Evolutionary conservation across 2,888 invertebrate species (phyloP).

Genomic region (Boloria selene): DNA sequence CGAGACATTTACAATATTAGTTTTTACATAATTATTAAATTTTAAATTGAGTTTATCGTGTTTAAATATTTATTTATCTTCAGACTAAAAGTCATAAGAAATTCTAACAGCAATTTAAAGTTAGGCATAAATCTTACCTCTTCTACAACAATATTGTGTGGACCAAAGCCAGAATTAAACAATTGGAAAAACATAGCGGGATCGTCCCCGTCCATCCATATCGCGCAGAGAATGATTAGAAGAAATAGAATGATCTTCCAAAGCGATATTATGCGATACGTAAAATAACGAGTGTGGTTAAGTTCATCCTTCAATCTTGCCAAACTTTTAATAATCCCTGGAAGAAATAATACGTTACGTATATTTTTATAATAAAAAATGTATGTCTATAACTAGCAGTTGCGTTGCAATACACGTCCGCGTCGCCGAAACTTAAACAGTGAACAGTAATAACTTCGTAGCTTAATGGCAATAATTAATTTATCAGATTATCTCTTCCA

Average conservation of each 20-base stretch:
- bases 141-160: constrained; percentile 90
- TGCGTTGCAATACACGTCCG: too few relatives aligned
- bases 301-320: constrained; percentile 91
- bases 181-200: constrained; percentile 89
- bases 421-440: too few relatives aligned
- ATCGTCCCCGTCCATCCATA: constrained; percentile 89
- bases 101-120: neutral
- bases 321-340: constrained; percentile 87
- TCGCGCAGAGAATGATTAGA: constrained; percentile 86
- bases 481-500: too few relatives aligned
- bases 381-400: too few relatives aligned
- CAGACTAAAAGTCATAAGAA: neutral
- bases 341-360: constrained; percentile 45
- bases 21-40: too few relatives aligned
- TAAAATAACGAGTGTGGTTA: constrained; percentile 91
- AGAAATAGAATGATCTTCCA: constrained; percentile 95
- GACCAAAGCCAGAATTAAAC: constrained; percentile 88
- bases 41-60: too few relatives aligned
- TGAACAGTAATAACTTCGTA: too few relatives aligned
- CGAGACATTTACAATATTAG: neutral
- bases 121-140: constrained; percentile 73
- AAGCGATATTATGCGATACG: constrained; percentile 93
- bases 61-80: constrained; percentile 4
- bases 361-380: neutral
- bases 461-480: too few relatives aligned